A percentile compares a stretch with the other conserved stretches of the same genome.
Evolutionary conservation across 2,113 vertebrate species (phyloP).

Genomic region (Raja brachyura): DNA sequence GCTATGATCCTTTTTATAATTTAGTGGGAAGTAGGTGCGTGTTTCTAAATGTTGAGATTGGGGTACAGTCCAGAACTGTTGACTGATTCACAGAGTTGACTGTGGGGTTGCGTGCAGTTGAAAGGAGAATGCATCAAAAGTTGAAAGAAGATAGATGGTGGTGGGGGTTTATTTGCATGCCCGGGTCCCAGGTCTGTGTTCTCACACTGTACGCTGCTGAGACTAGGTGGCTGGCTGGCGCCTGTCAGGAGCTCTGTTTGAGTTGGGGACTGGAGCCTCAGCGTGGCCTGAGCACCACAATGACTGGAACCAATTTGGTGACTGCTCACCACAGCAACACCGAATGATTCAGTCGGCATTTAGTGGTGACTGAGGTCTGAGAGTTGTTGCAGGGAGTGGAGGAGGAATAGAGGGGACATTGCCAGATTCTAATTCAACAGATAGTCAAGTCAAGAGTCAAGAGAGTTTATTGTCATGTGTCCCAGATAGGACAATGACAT

Average conservation of each 20-base stretch:
- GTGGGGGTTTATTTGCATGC: slow-evolving; percentile 26
- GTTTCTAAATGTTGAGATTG: background rate
- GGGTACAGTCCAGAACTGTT: background rate
- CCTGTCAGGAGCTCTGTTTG: slow-evolving; percentile 25
- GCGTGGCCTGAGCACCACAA: background rate
- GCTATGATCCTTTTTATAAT: background rate
- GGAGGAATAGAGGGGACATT: background rate
- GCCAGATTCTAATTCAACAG: background rate
- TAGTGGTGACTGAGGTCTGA: background rate
- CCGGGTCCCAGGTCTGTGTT: background rate
- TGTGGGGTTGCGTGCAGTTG: background rate
- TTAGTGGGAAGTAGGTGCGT: background rate
- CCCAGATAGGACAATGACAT: too few relatives aligned
- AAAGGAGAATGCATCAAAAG: slow-evolving; percentile 28
- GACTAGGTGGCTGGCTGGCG: background rate
- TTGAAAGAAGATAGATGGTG: slow-evolving; percentile 24
- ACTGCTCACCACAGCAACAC: slow-evolving; percentile 27
- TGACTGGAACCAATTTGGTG: slow-evolving; percentile 32
- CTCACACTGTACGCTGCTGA: slow-evolving; percentile 24
- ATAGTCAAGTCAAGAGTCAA: too few relatives aligned
- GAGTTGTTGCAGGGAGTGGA: background rate
- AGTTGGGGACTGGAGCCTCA: background rate
- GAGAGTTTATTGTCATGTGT: too few relatives aligned
- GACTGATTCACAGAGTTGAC: slow-evolving; percentile 7
- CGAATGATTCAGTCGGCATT: background rate